Base-by-base conservation (phyloP, 2,888 invertebrate species). In the Harmothoe impar region DNA sequence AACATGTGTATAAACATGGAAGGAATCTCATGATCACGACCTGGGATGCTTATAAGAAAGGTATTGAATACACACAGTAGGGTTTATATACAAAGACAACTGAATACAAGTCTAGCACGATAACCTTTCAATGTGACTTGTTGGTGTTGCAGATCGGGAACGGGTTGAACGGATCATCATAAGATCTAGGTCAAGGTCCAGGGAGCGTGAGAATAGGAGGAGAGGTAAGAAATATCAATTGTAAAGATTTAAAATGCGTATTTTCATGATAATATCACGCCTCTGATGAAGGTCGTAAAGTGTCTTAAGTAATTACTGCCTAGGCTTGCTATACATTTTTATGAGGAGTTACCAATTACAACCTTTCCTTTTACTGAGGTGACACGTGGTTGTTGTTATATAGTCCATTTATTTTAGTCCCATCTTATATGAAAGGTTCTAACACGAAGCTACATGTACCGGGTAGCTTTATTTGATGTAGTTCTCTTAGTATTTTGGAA, bases 181-280 rank as follows among this genome's bases (percentile, higher is more conserved):
- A 7, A 31, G 84, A 51, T 84, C 84, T 35, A 35, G 84, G 51
- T 84, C 84, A 31, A 35, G 43, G 84, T 84, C 84, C 29, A 72
- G 72, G 43, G 43, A 35, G 29, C 33, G 84, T 33, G 84, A 84
- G 43, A 43, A 43, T 15, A 84, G 84, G 23, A 35, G 84, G 43
- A 17, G 84, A 43, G 84, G 84, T 84, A 84, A 33, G 29, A 20
- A 81, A 10, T 7, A 81, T 3, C 33, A 31, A 31, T 31, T 35
- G 12, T 15, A 20, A 5, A 23, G 5, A n/a, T 12, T 68, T 7
- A 23, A 68, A 68, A 12, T 7, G 12, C 17, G 15, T 68, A 68
- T 12, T 23, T 17, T 68, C n/a, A 68, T 7, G n/a, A 20, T 68
- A 68, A 7, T 7, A 20, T 68, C 15, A 17, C n/a, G n/a, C n/a